Evolutionary conservation across 2,888 invertebrate genomes (phyloP).

Genomic region (Zele albiditarsus): DNA sequence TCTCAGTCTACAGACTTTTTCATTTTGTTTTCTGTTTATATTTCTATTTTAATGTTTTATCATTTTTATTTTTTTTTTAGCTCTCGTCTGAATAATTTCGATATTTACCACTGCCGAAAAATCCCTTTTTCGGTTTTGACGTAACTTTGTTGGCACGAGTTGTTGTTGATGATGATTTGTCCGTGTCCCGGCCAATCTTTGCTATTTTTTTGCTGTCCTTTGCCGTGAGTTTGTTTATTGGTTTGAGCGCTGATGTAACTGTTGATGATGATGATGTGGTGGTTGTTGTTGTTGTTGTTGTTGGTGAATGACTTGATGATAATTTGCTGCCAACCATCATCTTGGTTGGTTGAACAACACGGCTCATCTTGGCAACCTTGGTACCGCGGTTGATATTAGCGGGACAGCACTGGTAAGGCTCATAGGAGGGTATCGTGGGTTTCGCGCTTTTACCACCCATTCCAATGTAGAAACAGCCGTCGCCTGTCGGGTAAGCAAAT

Average conservation of each 20-base stretch:
- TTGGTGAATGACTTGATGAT: constrained; percentile 41
- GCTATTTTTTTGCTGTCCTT: constrained; percentile 72
- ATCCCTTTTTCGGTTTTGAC: constrained; percentile 84
- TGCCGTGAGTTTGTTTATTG: constrained; percentile 72
- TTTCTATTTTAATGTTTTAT: constrained; percentile 21
- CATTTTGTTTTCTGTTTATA: background rate
- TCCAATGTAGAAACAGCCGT: constrained; percentile 97
- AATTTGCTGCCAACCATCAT: constrained; percentile 52
- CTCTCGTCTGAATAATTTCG: constrained; percentile 40
- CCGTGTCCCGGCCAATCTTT: constrained; percentile 58
- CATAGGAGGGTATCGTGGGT: constrained; percentile 84
- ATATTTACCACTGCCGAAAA: constrained; percentile 89
- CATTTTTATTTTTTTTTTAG: no score
- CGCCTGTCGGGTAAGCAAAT: constrained; percentile 94
- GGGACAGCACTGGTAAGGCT: constrained; percentile 95
- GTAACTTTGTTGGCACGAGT: constrained; percentile 70
- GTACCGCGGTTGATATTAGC: constrained; percentile 86
- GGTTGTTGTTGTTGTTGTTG: constrained; percentile 53
- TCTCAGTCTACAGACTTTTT: constrained; percentile 23
- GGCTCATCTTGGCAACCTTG: constrained; percentile 84
- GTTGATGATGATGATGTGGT: constrained; percentile 58
- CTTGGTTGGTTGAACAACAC: constrained; percentile 57
- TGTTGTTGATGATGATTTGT: constrained; percentile 48
- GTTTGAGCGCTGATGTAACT: constrained; percentile 63
- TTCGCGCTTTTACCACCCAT: constrained; percentile 89